A percentile compares a stretch with the other conserved stretches of the same genome.
These are phyloP conservation scores for Pseudococcus viburni DNA, from an alignment of 2,888 invertebrate species.

Conservation along the genomic window DNA sequence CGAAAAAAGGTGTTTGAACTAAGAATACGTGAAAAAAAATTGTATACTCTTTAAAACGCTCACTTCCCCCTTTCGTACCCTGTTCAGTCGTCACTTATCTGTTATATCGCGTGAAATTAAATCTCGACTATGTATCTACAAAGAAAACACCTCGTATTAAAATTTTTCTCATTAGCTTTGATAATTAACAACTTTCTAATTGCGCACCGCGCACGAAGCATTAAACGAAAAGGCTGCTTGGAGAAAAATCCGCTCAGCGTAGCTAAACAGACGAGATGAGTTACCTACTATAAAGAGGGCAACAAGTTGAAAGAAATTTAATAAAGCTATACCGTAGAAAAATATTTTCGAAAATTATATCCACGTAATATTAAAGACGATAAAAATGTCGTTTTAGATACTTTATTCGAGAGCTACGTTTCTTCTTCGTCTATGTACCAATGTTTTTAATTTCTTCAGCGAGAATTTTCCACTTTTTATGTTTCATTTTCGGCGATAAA, in stretches of 20 bases:
- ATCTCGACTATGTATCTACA: not conserved
- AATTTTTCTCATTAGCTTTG: conserved; percentile 45
- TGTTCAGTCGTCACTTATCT: not conserved
- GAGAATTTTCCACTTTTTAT: not conserved
- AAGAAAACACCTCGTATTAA: conserved; percentile 39
- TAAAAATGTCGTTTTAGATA: not conserved
- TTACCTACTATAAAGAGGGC: not conserved
- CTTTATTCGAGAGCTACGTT: not conserved
- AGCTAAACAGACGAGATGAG: not conserved
- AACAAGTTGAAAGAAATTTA: conserved; percentile 45
- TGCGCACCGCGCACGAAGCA: too few relatives aligned
- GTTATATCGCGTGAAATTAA: conserved; percentile 41
- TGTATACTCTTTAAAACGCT: not conserved
- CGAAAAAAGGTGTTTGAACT: not conserved
- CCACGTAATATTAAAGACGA: conserved; percentile 28
- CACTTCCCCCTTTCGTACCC: not conserved
- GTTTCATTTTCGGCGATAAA: too few relatives aligned
- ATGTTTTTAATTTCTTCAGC: not conserved
- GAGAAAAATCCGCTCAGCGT: not conserved
- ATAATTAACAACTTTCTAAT: conserved; percentile 6
- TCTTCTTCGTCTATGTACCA: not conserved
- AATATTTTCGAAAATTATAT: conserved; percentile 28
- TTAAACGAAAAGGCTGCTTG: not conserved
- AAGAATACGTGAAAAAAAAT: not conserved
- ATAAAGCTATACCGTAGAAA: conserved; percentile 16